Evolutionary conservation across 2,888 invertebrate species (phyloP), one percentile per base, ranked within the genome.

Genomic region (Abrostola tripartita): DNA sequence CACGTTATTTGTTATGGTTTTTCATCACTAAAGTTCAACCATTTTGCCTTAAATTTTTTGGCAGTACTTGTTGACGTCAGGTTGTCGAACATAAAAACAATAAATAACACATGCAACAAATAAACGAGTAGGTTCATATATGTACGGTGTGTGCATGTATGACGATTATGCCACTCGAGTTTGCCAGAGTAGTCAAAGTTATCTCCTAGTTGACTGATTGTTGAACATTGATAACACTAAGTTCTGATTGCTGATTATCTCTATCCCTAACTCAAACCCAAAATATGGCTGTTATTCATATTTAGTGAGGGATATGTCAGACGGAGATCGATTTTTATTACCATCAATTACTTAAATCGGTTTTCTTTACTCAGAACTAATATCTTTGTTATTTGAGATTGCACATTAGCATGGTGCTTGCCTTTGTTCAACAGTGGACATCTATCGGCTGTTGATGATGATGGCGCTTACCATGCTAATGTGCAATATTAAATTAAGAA

Each of bases 141-240:
- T 44, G 8, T 44, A 12, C 10, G 8, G 24, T 47, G 14, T 47
- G 9, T 47, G 5, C 8, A 44, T 9, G 24, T 24, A 7, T 58
- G 60, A 59, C 57, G 57, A 47, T 47, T 42, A 50, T 12, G 58
- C 24, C 51, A 63, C 61, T 69, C 49, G 47, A 61, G 61, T 54
- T 49, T 60, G 49, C 47, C 40, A 52, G 49, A 37, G 38, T 41
- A 37, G 50, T 7, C 12, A n/a, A 8, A 76, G 61, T 74, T 78
- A 77, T 77, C 76, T 67, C 47, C 14, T 37, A 61, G 54, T 68
- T 78, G 64, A 75, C 71, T 75, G 79, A 78, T 78, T 78, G 61
- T 62, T 52, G 50, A 41, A 50, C 47, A 37, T 53, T 41, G 78
- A 77, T 78, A 75, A 57, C 74, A 53, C 36, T 37, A 35, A 42